These are phyloP conservation scores for Danaus chrysippus DNA, from an alignment of 2,888 invertebrate species.

Conservation along the genomic window DNA sequence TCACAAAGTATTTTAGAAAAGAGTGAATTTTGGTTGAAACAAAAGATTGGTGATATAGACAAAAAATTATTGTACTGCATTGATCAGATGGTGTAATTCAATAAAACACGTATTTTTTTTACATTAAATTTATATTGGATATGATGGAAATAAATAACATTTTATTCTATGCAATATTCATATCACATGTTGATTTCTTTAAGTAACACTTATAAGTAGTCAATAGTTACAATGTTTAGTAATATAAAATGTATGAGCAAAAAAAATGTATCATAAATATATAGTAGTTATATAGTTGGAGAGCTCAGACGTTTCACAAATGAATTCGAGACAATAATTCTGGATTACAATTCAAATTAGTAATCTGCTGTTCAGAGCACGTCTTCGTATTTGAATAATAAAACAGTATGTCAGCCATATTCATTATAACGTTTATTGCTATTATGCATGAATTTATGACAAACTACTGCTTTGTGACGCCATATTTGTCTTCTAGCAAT, in stretches of 20 bases:
- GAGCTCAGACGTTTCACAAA: too few relatives aligned
- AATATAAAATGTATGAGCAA: neutral
- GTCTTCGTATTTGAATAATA: conserved; percentile 25
- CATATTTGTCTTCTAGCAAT: neutral
- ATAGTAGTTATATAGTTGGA: neutral
- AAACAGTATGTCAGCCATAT: conserved; percentile 20
- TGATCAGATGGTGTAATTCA: conserved; percentile 51
- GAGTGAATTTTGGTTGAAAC: conserved; percentile 54
- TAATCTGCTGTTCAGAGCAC: neutral
- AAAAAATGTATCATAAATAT: conserved; percentile 2
- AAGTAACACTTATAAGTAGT: conserved; percentile 21
- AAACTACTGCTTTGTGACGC: conserved; percentile 1
- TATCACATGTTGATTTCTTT: conserved; percentile 39
- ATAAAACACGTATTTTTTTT: conserved; percentile 13
- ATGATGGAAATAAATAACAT: conserved; percentile 18
- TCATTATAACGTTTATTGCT: conserved; percentile 11
- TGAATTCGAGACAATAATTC: neutral
- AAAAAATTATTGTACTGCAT: conserved; percentile 60
- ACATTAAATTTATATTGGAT: conserved; percentile 12
- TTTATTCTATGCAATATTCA: conserved; percentile 41
- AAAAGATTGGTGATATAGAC: conserved; percentile 55
- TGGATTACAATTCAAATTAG: conserved; percentile 2
- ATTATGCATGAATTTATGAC: conserved; percentile 5
- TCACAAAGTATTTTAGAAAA: conserved; percentile 51
- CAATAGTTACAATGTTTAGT: conserved; percentile 9